Evolutionary conservation across 2,113 vertebrate species (phyloP).

Genomic region (Terrapene triunguis): DNA sequence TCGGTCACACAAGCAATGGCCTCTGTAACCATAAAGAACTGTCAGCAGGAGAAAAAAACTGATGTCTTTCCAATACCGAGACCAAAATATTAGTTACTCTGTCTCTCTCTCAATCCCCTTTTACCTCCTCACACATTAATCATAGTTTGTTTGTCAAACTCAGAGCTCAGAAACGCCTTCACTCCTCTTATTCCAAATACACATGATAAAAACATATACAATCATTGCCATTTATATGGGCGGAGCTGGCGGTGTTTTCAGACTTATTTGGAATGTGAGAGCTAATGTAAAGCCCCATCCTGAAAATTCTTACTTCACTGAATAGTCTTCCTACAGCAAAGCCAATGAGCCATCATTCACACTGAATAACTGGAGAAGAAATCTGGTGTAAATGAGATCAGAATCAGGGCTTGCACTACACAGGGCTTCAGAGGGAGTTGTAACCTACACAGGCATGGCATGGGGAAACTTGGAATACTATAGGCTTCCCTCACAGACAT

Average conservation of each 20-base stretch:
- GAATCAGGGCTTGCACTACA: background rate
- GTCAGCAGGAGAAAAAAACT: rapidly evolving
- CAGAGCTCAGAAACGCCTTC: background rate
- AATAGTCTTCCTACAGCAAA: background rate
- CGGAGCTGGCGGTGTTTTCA: background rate
- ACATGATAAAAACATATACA: background rate
- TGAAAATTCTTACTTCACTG: background rate
- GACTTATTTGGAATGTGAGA: background rate
- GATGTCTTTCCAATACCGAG: background rate
- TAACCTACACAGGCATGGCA: background rate
- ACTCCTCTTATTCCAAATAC: background rate
- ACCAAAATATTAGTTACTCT: background rate
- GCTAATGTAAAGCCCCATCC: background rate
- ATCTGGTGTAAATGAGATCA: background rate
- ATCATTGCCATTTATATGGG: background rate
- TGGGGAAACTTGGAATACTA: background rate
- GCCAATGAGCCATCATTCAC: background rate
- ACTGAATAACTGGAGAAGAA: rapidly evolving
- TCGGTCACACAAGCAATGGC: conserved; percentile 17
- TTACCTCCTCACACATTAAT: background rate
- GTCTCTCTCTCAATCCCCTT: background rate
- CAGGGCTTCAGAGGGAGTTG: background rate
- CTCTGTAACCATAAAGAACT: background rate
- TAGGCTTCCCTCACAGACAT: background rate
- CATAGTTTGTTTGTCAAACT: rapidly evolving